Percentiles rank a stretch among this genome's conserved stretches.
phyloP scores from a whole-genome alignment of 2,888 invertebrate genomes.

The Pachliopta kotzebuea region DNA sequence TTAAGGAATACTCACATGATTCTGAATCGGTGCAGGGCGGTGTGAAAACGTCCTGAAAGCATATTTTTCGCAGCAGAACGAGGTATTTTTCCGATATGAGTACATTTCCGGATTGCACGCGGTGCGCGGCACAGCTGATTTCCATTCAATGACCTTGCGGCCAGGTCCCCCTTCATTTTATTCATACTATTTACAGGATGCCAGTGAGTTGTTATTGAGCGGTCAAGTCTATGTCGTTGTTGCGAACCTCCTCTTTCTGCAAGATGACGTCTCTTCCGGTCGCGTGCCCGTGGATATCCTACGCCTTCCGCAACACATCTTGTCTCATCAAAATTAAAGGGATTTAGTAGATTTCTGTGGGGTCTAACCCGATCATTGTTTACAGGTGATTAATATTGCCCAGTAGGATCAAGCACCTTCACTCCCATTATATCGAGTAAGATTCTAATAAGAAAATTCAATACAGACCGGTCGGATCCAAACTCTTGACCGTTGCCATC shows the following conservation, averaged over 20 bases:
- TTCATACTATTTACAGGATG: slow-evolving; percentile 67
- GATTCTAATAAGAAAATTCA: slow-evolving; percentile 49
- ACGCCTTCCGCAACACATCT: slow-evolving; percentile 75
- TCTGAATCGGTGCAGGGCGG: slow-evolving; percentile 40
- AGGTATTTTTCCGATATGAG: slow-evolving; percentile 39
- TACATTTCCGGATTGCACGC: slow-evolving; percentile 64
- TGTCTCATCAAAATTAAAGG: slow-evolving; percentile 44
- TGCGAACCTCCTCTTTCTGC: slow-evolving; percentile 68
- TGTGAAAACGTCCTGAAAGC: slow-evolving; percentile 36
- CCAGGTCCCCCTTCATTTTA: slow-evolving; percentile 57
- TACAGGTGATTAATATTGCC: slow-evolving; percentile 56
- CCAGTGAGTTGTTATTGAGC: slow-evolving; percentile 49
- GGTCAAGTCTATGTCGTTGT: slow-evolving; percentile 38
- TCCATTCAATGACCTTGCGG: slow-evolving; percentile 70
- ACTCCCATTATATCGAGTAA: slow-evolving; percentile 44
- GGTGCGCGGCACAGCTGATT: slow-evolving; percentile 70
- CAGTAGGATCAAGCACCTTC: slow-evolving; percentile 65
- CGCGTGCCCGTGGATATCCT: slow-evolving; percentile 67
- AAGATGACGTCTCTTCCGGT: slow-evolving; percentile 72
- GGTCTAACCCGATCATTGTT: slow-evolving; percentile 67
- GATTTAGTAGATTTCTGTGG: slow-evolving; percentile 68
- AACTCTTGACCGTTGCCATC: slow-evolving; percentile 46
- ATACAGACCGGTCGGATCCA: slow-evolving; percentile 50
- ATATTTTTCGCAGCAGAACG: slow-evolving; percentile 35
- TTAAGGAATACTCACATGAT: slow-evolving; percentile 51